Evolutionary conservation across 2,888 invertebrate genomes (phyloP).

Genomic region (Homarus gammarus): DNA sequence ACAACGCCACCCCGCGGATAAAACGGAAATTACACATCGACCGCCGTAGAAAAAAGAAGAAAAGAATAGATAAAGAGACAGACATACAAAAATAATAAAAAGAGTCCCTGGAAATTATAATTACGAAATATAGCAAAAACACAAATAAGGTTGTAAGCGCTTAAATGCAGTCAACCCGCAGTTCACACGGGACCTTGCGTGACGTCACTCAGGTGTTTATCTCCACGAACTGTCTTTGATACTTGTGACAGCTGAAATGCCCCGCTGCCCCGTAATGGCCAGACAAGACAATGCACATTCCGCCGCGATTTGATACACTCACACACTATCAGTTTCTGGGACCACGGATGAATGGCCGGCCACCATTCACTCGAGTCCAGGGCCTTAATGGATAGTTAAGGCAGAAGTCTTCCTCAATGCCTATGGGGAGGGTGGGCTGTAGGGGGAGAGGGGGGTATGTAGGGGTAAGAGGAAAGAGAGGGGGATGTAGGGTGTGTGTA

Average conservation of each 20-base stretch:
- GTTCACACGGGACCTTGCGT: constrained; percentile 9
- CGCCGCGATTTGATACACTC: constrained; percentile 61
- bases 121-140: too few species aligned
- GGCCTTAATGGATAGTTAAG: constrained; percentile 44
- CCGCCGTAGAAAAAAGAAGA: neutral
- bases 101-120: too few species aligned
- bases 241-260: constrained; percentile 7
- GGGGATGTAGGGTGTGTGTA: neutral
- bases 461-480: constrained; percentile 31
- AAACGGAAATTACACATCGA: constrained; percentile 59
- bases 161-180: neutral
- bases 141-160: too few species aligned
- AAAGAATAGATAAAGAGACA: neutral
- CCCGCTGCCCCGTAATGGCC: constrained; percentile 38
- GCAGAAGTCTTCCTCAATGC: neutral
- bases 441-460: constrained; percentile 12
- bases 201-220: constrained; percentile 48
- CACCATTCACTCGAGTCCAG: constrained; percentile 16
- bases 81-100: neutral
- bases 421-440: neutral
- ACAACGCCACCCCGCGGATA: constrained; percentile 45
- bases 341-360: constrained; percentile 29
- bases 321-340: constrained; percentile 61
- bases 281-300: constrained; percentile 62
- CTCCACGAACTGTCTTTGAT: constrained; percentile 30